Conservation (phyloP, 2,888 invertebrate genomes). For the Polydrusus cervinus region DNA sequence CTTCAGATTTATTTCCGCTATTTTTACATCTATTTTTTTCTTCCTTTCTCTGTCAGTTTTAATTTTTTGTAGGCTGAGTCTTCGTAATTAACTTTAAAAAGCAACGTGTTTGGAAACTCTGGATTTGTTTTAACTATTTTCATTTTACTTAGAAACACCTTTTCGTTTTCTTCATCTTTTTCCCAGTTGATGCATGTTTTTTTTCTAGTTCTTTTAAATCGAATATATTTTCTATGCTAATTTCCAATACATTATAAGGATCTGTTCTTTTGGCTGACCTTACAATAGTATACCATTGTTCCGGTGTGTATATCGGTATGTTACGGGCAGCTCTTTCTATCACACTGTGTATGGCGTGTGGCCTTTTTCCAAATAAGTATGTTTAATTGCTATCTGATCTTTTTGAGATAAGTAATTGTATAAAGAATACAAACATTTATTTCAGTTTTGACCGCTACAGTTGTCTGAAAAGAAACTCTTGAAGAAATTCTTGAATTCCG, state of each 20-base stretch:
- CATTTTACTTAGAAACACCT: background rate
- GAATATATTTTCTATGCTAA: background rate
- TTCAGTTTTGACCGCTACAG: background rate
- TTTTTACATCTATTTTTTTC: background rate
- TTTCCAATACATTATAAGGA: background rate
- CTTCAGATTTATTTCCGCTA: background rate
- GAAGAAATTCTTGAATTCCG: background rate
- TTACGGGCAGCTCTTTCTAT: too few relatives aligned
- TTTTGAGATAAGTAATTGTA: background rate
- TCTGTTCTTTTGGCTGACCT: background rate
- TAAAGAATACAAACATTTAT: background rate
- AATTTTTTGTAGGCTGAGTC: constrained; percentile 1
- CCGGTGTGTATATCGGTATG: too few relatives aligned
- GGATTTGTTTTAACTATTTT: background rate
- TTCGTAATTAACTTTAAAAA: background rate
- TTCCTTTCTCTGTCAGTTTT: constrained; percentile 1
- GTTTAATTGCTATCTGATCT: too few relatives aligned
- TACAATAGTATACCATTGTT: background rate
- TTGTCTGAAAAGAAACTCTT: background rate
- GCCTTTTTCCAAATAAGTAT: too few relatives aligned
- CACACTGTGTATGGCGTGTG: too few relatives aligned
- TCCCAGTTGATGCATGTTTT: background rate
- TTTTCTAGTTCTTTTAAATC: constrained; percentile 1
- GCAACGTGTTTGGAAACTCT: constrained; percentile 1
- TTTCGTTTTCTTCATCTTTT: constrained; percentile 1